Evolutionary conservation across 2,888 invertebrate species (phyloP), one percentile per base, ranked within the genome.

Genomic region (Amphipoea oculea): DNA sequence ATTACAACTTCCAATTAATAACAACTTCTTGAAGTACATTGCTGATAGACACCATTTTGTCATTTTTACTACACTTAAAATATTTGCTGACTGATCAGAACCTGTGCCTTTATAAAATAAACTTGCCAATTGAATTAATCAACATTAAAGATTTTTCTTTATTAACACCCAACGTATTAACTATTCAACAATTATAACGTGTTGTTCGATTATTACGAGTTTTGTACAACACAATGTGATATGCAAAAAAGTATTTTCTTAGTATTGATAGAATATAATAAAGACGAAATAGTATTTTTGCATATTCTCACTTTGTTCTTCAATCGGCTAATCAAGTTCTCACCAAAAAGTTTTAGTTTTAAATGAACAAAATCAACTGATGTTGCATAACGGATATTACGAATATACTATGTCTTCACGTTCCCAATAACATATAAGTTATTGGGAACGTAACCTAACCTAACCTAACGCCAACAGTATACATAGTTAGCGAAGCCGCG

Each of bases 21-120:
- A 3, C n/a, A 42, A 63, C 29, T 51, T 20, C 14, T 75, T 76
- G 51, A 76, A 73, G 20, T 48, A 73, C 5, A 74, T 48, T 17
- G n/a, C 20, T 76, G 40, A 40, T 48, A 20, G 7, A 36, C 40
- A 48, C 7, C 36, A 62, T 9, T 76, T 40, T 40, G 20, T 17
- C 0, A 57, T 48, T 23, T 40, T 73, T 23, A 1, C 4, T 29
- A 29, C 20, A 76, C 51, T 42, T 51, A 1, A 17, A 23, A 54
- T 7, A 7, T 23, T 42, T 12, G 76, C 29, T 45, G 4, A 40
- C 17, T 14, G 17, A 36, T 23, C 23, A 69, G 23, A 63, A 42
- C 29, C 12, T 14, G 12, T 9, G 29, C 14, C 6, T 23, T 17
- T n/a, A 36, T 2, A 36, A 54, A 40, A 9, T 54, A 14, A 23